Conservation (phyloP, 2,888 invertebrate species). For the Perdita meconis region DNA sequence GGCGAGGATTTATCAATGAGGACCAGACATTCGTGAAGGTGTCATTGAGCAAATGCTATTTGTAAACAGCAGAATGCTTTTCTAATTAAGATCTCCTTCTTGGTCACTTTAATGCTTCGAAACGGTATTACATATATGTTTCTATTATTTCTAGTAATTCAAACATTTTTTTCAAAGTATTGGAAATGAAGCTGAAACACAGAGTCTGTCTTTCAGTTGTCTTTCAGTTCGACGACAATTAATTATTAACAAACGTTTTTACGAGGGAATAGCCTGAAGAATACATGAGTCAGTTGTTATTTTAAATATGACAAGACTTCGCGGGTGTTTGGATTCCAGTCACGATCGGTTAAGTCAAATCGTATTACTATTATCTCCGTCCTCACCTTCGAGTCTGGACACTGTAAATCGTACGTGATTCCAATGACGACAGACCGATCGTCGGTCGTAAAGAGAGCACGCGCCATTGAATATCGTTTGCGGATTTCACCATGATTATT, state of each 20-base stretch:
- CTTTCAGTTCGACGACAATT: not conserved
- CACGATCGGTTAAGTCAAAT: conserved; percentile 59
- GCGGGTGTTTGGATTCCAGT: conserved; percentile 66
- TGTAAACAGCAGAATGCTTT: no score
- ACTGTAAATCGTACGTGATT: conserved; percentile 62
- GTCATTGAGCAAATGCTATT: no score
- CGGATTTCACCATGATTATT: not conserved
- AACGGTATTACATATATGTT: no score
- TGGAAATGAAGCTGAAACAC: no score
- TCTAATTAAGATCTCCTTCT: no score
- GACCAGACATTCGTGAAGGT: no score
- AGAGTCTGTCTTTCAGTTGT: no score
- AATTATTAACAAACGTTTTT: conserved; percentile 18
- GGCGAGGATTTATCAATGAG: no score
- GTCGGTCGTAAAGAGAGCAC: conserved; percentile 49
- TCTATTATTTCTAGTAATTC: no score
- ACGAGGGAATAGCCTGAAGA: conserved; percentile 17
- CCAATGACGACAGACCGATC: conserved; percentile 56
- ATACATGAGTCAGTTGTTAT: conserved; percentile 52
- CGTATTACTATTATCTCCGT: conserved; percentile 53
- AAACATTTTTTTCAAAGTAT: no score
- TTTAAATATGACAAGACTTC: conserved; percentile 54
- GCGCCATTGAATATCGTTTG: conserved; percentile 13
- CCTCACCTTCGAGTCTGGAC: conserved; percentile 47
- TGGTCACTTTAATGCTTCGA: no score